phyloP scores from a whole-genome alignment of 2,888 invertebrate genomes.

The Stenolophus ochropezus region DNA sequence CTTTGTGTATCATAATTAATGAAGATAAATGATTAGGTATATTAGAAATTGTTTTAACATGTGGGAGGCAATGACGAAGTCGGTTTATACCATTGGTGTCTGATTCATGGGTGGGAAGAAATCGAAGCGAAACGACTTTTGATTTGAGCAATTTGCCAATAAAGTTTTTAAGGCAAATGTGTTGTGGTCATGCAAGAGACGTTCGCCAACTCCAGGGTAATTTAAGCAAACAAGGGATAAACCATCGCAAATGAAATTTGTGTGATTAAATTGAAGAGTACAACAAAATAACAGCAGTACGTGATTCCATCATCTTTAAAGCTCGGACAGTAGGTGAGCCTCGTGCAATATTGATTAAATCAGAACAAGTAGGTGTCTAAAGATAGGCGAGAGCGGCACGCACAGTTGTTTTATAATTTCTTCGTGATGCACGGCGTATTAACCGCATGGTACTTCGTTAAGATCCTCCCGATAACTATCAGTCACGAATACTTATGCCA shows the following conservation, averaged over 20 bases:
- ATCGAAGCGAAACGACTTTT: neutral
- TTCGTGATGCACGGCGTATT: constrained; percentile 55
- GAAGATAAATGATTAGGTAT: no score
- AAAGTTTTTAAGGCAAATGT: neutral
- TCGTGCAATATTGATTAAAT: constrained; percentile 55
- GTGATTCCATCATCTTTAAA: constrained; percentile 52
- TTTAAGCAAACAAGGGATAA: neutral
- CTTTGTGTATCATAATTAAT: no score
- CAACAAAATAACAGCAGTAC: constrained; percentile 21
- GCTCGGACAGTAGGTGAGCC: neutral
- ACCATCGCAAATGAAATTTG: neutral
- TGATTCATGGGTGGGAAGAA: neutral
- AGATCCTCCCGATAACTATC: constrained; percentile 58
- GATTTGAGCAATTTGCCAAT: neutral
- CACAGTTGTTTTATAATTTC: constrained; percentile 58
- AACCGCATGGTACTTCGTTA: constrained; percentile 60
- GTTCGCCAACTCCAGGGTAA: neutral
- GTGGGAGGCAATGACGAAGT: no score
- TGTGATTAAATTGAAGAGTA: constrained; percentile 12
- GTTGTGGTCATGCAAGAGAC: neutral
- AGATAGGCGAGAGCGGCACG: constrained; percentile 55
- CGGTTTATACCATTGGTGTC: no score
- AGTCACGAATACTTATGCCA: constrained; percentile 60
- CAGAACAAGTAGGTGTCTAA: constrained; percentile 59
- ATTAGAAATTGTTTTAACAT: neutral